Conservation (phyloP, 2,888 invertebrate genomes). For the Junonia oenone region DNA sequence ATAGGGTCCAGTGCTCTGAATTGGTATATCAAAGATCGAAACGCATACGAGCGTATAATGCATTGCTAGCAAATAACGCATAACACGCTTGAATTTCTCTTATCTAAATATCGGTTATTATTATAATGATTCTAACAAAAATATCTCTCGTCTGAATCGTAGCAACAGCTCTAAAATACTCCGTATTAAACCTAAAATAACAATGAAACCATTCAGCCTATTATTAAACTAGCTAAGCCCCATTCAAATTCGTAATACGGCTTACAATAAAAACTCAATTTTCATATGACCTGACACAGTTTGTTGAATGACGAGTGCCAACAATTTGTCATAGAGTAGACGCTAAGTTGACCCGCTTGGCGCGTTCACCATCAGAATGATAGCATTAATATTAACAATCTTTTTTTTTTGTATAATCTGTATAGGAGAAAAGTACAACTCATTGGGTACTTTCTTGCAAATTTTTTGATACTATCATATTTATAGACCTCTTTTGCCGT, state of each 20-base stretch:
- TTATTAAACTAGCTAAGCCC: not conserved
- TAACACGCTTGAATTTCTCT: too few species aligned
- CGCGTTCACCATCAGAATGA: constrained; percentile 15
- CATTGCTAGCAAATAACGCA: too few species aligned
- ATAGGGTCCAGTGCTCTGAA: too few species aligned
- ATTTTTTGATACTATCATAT: too few species aligned
- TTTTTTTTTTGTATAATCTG: not conserved
- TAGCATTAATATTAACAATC: not conserved
- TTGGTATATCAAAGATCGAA: too few species aligned
- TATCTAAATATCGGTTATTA: too few species aligned
- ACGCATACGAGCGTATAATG: too few species aligned
- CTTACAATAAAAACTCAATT: constrained; percentile 15
- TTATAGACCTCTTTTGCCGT: too few species aligned
- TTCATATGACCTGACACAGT: constrained; percentile 23
- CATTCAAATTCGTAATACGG: constrained; percentile 7
- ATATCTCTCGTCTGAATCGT: too few species aligned
- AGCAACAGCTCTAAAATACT: not conserved
- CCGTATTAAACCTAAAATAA: not conserved
- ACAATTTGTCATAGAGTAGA: constrained; percentile 20
- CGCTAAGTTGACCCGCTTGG: constrained; percentile 22
- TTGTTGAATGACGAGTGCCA: constrained; percentile 16
- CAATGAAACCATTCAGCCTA: constrained; percentile 3
- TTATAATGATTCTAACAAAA: too few species aligned
- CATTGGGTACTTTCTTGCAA: too few species aligned
- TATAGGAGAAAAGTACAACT: too few species aligned